phyloP scores from a whole-genome alignment of 2,113 vertebrate species.

The Acanthisitta chloris region DNA sequence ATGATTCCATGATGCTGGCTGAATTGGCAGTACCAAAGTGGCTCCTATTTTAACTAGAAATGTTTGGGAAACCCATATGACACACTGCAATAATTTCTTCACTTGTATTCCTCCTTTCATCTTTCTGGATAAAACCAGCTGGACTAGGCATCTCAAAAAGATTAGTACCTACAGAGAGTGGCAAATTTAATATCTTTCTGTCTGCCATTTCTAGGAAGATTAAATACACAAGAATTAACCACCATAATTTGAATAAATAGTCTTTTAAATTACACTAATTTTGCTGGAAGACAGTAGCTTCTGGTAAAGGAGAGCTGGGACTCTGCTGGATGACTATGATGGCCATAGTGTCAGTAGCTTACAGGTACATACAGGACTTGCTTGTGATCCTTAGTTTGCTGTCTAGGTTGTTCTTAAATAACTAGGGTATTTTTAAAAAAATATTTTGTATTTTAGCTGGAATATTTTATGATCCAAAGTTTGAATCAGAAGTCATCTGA shows the following conservation, averaged over 20 bases:
- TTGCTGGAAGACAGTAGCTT: background rate
- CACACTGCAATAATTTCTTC: background rate
- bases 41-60: background rate
- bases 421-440: background rate
- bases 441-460: conserved; percentile 80
- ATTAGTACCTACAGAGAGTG: background rate
- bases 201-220: background rate
- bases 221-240: background rate
- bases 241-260: background rate
- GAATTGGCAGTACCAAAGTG: background rate
- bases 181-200: background rate
- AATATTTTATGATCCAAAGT: conserved; percentile 97
- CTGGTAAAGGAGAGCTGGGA: background rate
- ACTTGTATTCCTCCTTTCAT: background rate
- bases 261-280: background rate
- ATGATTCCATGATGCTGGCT: no score
- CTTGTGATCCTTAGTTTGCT: background rate
- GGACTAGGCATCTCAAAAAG: background rate
- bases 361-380: background rate
- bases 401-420: background rate
- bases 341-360: background rate
- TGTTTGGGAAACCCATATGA: background rate
- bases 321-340: background rate
- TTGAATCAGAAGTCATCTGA: conserved; percentile 94
- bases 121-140: background rate